Evolutionary conservation across 2,888 invertebrate genomes (phyloP), one percentile per base, ranked within the genome.

Genomic region (Meteorus cinctellus): DNA sequence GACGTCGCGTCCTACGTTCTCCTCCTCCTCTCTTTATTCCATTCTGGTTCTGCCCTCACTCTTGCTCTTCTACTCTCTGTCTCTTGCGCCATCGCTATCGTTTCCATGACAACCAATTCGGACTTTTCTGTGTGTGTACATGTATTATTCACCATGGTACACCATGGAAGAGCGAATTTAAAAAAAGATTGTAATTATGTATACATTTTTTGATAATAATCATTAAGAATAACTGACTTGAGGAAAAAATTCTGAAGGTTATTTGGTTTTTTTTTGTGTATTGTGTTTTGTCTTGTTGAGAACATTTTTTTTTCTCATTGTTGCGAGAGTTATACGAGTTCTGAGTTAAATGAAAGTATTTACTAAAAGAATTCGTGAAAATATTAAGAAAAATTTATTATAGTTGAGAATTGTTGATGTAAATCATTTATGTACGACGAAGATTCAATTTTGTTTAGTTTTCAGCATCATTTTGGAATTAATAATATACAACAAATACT

Each of bases 1-100:
- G 76, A 36, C 60, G 60, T 70, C 70, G 51, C 48, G 29, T 69
- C 68, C 68, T 88, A 86, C 87, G 87, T 86, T 86, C 88, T 84
- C 84, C 83, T 83, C 60, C 45, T 19, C 69, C 48, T 74, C 79
- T 34, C 34, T 34, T 34, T 36, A 60, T 71, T 24, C 55, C 62
- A 81, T 77, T 79, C 78, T 79, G 77, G 70, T 76, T 72, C 4
- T 27, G 27, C 41, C 36, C 24, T 66, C 31, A 66, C 24, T 51
- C 51, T 14, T 48, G 51, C 41, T 29, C 55, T 59, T n/a, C 34
- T 36, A 10, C 60, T 41, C 41, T 36, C 36, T 70, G 41, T 10
- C 69, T 69, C 70, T 70, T 55, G 59, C 59, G 60, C 70, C 70
- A 59, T 36, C 41, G 41, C 70, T 59, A 41, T 70, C 48, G 70